Percentiles rank a stretch among this genome's conserved stretches.
These are phyloP conservation scores for Caenorhabditis sp. DNA, from an alignment of 2,888 invertebrate genomes.

Conservation along the genomic window DNA sequence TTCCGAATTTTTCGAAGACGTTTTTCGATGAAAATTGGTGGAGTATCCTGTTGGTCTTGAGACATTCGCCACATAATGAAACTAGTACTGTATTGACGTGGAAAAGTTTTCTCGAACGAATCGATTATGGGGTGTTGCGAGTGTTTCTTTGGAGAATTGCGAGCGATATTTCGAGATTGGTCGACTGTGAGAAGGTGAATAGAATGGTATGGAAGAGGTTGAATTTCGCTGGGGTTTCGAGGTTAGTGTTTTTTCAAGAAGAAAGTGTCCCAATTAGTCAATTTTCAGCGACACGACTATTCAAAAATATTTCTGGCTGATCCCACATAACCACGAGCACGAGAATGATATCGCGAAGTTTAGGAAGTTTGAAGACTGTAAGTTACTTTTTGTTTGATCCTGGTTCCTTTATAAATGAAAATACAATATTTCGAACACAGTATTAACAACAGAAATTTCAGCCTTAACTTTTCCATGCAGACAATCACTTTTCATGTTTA, in stretches of 20 bases:
- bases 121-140: constrained; percentile 8
- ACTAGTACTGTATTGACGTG: constrained; percentile 12
- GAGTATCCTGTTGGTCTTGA: constrained; percentile 14
- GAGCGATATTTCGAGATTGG: constrained; percentile 14
- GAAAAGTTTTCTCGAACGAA: constrained; percentile 14
- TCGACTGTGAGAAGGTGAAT: constrained; percentile 4
- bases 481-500: too few relatives aligned
- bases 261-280: too few relatives aligned
- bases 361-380: not conserved
- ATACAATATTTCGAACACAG: too few relatives aligned
- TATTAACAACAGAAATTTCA: too few relatives aligned
- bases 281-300: not conserved
- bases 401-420: constrained; percentile 8
- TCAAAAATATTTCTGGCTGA: not conserved
- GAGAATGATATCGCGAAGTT: not conserved
- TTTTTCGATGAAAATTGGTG: constrained; percentile 32
- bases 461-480: too few relatives aligned
- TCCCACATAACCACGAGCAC: not conserved
- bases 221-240: not conserved
- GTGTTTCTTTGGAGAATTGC: constrained; percentile 28
- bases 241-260: too few relatives aligned
- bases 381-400: not conserved
- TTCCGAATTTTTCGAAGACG: constrained; percentile 11
- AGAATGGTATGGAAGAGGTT: constrained; percentile 15
- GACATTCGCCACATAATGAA: constrained; percentile 7